These are phyloP conservation scores for Scaptomyza parva DNA, from an alignment of 2,888 invertebrate genomes.

Conservation along the genomic window DNA sequence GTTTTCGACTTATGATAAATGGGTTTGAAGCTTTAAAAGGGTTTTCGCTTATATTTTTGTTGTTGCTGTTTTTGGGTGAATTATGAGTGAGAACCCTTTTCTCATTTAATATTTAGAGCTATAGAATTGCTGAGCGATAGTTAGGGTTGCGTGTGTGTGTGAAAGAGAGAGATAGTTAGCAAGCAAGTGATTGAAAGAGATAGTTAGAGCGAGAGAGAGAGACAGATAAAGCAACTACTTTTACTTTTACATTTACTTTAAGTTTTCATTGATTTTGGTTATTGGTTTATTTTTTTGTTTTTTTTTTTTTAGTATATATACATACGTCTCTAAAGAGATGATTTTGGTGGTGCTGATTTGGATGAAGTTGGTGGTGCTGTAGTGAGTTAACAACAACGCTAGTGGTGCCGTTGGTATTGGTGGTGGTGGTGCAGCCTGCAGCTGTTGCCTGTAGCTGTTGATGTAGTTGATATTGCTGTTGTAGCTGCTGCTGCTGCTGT, in stretches of 20 bases:
- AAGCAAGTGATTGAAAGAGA: not conserved
- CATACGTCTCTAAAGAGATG: constrained; percentile 85
- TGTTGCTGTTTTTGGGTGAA: constrained; percentile 8
- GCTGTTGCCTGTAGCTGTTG: constrained; percentile 71
- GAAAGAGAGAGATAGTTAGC: not conserved
- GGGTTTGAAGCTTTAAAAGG: constrained; percentile 23
- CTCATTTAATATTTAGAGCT: constrained; percentile 38
- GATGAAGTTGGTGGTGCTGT: constrained; percentile 85
- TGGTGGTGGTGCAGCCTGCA: constrained; percentile 77
- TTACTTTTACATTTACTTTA: not conserved
- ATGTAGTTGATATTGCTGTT: constrained; percentile 55
- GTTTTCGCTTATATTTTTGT: not conserved
- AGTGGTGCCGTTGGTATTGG: constrained; percentile 81
- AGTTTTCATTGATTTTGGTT: constrained; percentile 9
- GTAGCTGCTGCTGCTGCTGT: constrained; percentile 46
- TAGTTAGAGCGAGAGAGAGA: not conserved
- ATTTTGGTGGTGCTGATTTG: constrained; percentile 85
- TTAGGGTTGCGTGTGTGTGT: constrained; percentile 6
- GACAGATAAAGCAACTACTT: not conserved
- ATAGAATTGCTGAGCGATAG: constrained; percentile 44
- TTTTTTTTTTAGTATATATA: constrained; percentile 73
- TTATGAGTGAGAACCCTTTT: constrained; percentile 50
- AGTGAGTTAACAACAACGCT: constrained; percentile 85
- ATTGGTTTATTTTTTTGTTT: not conserved
- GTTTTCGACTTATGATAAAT: constrained; percentile 47